Evolutionary conservation across 2,888 invertebrate genomes (phyloP).

Genomic region (Sminthurides aquaticus): DNA sequence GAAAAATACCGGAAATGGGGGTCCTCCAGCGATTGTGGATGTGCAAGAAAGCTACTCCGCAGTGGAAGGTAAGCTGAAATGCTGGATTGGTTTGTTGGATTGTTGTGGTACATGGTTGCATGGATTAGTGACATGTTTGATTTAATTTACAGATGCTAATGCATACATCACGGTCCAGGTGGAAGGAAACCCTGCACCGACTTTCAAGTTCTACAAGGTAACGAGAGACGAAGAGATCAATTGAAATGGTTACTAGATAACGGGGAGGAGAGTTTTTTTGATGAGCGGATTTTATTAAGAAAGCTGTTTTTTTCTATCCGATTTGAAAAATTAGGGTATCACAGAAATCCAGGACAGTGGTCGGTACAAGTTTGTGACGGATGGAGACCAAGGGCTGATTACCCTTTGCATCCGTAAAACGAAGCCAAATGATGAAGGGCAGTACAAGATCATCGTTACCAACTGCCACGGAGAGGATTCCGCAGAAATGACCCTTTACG

Average conservation of each 20-base stretch:
- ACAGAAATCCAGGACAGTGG: constrained; percentile 91
- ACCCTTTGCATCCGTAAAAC: constrained; percentile 92
- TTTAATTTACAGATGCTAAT: constrained; percentile 72
- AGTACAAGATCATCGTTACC: constrained; percentile 84
- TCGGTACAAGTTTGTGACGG: constrained; percentile 88
- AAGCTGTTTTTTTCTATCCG: too few species aligned
- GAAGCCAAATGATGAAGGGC: constrained; percentile 93
- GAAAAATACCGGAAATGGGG: constrained; percentile 67
- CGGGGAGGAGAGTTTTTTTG: too few species aligned
- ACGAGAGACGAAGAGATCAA: too few species aligned
- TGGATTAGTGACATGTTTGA: too few species aligned
- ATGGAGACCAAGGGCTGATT: constrained; percentile 84
- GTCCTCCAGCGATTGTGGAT: constrained; percentile 83
- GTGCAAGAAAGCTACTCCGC: constrained; percentile 92
- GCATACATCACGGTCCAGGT: constrained; percentile 88
- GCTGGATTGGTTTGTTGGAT: not conserved
- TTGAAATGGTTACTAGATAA: not conserved
- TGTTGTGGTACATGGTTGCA: not conserved
- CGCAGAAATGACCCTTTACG: constrained; percentile 91
- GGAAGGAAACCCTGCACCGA: constrained; percentile 89
- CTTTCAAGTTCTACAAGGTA: constrained; percentile 86
- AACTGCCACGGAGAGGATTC: constrained; percentile 93
- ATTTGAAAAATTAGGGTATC: constrained; percentile 57
- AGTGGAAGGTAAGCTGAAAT: constrained; percentile 69
- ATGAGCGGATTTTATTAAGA: too few species aligned